phyloP scores from a whole-genome alignment of 23 tunicate genomes.

The Halocynthia aurantium region DNA sequence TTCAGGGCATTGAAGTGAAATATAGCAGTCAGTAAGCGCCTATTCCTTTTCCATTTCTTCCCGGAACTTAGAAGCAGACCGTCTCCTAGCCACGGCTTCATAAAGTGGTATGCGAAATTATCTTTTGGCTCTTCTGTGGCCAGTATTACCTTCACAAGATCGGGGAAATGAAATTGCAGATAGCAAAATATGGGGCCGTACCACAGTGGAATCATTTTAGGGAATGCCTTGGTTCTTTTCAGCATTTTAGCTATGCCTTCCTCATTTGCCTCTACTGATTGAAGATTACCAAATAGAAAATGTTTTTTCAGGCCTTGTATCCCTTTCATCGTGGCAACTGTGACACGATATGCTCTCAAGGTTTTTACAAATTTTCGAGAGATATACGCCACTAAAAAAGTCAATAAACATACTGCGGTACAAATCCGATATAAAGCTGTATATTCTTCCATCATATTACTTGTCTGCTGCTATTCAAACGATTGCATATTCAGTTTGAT shows the following conservation, averaged over 20 bases:
- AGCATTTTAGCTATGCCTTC: not conserved
- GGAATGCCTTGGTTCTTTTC: not conserved
- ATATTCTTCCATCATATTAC: too few species aligned
- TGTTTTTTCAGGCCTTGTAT: constrained; percentile 19
- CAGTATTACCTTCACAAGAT: not conserved
- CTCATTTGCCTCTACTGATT: constrained; percentile 11
- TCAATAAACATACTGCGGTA: too few species aligned
- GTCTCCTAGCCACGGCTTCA: constrained; percentile 66
- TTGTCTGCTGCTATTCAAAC: too few species aligned
- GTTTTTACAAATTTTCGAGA: too few species aligned
- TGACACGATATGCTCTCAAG: not conserved
- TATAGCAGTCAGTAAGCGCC: constrained; percentile 53
- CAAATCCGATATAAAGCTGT: too few species aligned
- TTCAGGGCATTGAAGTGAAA: constrained; percentile 46
- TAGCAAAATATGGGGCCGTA: constrained; percentile 19
- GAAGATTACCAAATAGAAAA: constrained; percentile 44
- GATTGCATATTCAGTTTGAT: too few species aligned
- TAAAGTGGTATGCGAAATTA: constrained; percentile 15
- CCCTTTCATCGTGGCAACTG: not conserved
- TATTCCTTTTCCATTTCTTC: constrained; percentile 57
- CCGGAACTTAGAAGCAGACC: constrained; percentile 50
- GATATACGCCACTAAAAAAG: too few species aligned
- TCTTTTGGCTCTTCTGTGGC: constrained; percentile 42
- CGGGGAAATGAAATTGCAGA: constrained; percentile 17
- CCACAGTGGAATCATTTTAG: constrained; percentile 24